Evolutionary conservation across 2,888 invertebrate species (phyloP), one percentile per base, ranked within the genome.

Genomic region (Drosophila barbarae): DNA sequence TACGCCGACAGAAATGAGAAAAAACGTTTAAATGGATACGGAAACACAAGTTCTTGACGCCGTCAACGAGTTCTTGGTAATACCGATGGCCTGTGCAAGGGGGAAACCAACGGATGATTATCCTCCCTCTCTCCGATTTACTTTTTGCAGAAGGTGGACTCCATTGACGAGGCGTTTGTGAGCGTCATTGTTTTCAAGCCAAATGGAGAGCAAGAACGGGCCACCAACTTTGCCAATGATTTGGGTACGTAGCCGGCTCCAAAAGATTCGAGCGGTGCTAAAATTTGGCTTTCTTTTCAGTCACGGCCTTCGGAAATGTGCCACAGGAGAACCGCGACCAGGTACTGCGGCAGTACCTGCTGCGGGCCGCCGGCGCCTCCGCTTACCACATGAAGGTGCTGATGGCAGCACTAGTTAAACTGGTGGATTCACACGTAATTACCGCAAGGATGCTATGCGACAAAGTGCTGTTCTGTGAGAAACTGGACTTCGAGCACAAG

Each of bases 371-470:
- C 6, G 91, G 92, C 12, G 92, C 94, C 80, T 93, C 94, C 0
- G 95, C 94, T 87, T 92, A 93, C 71, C 93, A 95, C 67, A 91
- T 96, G 86, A 93, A 94, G 81, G 91, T 95, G 52, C 89, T 98
- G 18, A 92, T 97, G 72, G 92, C 92, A 3, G 91, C 96, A 0
- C 88, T 98, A 59, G 95, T 95, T 85, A 93, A 92, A 75, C 89
- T 96, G 71, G 95, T 97, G 0, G 92, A 93, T 57, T 91, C 91
- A 39, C 94, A 93, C 82, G 90, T 94, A 12, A 90, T 97, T 41
- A 93, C 94, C 77, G 94, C 97, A 35, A 95, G 96, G 86, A 91
- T 95, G 89, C 93, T 97, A 1, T 98, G 98, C 89, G 97, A 98
- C 87, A 93, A 94, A 76, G 93, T 98, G 58, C 91, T 98, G 56